Evolutionary conservation across 2,113 vertebrate species (phyloP).

Genomic region (Nesospiza acunhae): DNA sequence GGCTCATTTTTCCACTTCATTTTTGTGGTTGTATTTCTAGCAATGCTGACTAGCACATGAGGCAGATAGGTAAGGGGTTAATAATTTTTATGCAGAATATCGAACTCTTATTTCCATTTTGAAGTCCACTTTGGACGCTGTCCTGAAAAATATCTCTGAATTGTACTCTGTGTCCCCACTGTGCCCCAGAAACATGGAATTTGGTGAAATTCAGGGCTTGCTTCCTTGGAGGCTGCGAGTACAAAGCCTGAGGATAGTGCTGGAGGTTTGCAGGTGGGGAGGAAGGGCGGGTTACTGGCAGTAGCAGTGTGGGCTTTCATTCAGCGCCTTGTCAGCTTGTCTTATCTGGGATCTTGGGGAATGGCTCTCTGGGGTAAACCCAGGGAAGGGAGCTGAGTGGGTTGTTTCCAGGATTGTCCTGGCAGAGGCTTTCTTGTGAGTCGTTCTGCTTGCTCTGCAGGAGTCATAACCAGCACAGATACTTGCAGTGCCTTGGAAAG

Average conservation of each 20-base stretch:
- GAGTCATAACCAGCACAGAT: not conserved
- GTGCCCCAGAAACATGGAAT: not conserved
- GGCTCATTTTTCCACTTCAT: not conserved
- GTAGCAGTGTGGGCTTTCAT: not conserved
- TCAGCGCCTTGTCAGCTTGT: not conserved
- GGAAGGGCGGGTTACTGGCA: not conserved
- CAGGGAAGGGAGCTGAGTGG: not conserved
- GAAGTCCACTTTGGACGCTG: not conserved
- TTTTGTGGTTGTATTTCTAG: not conserved
- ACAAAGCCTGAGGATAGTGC: not conserved
- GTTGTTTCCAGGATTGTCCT: not conserved
- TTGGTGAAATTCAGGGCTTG: not conserved
- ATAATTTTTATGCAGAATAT: not conserved
- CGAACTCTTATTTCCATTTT: not conserved
- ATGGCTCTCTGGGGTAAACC: not conserved
- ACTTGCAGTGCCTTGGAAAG: not conserved
- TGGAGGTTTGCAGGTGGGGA: not conserved
- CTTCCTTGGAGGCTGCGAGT: not conserved
- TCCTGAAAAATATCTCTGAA: not conserved
- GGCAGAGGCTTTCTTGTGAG: not conserved
- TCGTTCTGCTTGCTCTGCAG: not conserved
- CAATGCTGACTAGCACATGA: not conserved
- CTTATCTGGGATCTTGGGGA: slow-evolving; percentile 42
- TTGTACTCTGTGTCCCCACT: rapidly evolving
- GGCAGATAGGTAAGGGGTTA: not conserved